Evolutionary conservation across 2,888 invertebrate species (phyloP).

Genomic region (Gymnosoma rotundatum): DNA sequence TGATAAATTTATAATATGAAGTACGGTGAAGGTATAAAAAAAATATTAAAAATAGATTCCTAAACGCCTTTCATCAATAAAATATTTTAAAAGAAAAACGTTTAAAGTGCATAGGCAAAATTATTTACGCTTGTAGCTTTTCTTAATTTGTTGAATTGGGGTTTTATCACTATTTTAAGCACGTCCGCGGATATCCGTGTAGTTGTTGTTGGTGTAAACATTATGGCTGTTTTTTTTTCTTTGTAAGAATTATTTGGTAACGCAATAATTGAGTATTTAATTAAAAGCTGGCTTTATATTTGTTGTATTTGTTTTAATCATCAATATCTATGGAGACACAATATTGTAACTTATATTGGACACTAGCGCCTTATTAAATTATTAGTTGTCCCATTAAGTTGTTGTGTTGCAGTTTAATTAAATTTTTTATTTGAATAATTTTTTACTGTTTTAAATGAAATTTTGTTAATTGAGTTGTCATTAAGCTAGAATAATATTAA

Average conservation of each 20-base stretch:
- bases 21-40: no score
- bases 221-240: neutral
- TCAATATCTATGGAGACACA: conserved; percentile 21
- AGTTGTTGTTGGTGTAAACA: neutral
- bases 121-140: neutral
- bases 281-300: conserved; percentile 16
- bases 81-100: no score
- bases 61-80: no score
- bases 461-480: neutral
- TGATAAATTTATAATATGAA: no score
- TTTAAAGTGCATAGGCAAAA: no score
- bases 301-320: conserved; percentile 11
- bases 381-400: conserved; percentile 6
- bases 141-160: neutral
- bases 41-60: no score
- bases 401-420: conserved; percentile 2
- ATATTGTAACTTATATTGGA: conserved; percentile 43
- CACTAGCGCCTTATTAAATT: conserved; percentile 65
- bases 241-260: conserved; percentile 5
- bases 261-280: neutral
- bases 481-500: no score
- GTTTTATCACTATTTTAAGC: conserved; percentile 48
- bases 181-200: conserved; percentile 67
- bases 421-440: neutral
- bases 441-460: neutral